Base-by-base conservation (phyloP, 2,888 invertebrate species). In the Drosophila helvetica region DNA sequence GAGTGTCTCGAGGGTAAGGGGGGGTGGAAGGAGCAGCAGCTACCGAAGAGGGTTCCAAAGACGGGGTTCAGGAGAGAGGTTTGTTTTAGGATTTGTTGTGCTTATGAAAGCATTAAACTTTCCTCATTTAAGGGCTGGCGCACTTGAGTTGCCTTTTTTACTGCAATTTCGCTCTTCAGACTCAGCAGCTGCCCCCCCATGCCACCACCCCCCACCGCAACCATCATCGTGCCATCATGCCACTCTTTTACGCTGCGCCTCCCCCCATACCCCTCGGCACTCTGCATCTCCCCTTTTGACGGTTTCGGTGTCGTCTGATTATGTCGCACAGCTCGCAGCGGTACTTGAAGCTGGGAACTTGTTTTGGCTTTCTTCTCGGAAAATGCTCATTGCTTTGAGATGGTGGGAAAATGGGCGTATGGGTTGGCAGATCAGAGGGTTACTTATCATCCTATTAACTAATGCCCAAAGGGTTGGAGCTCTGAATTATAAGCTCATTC, bases 31-130 rank as follows among this genome's bases (percentile, higher is more conserved):
- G 10, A 27, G 38, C 22, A 8, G 22, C 12, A 25, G 42, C 67
- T 6, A 1, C 64, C 43, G 30, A 12, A 30, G 53, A 27, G 66
- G 43, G 43, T 19, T 46, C 53, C 18, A 9, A 42, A 42, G 17
- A 43, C 58, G 47, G 17, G 47, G 38, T 61, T 15, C 38, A 15
- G 51, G 25, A 18, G 45, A 33, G 52, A 52, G 57, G 59, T 57
- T 84, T 84, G 85, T 81, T 85, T 86, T 75, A 75, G 87, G 87
- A 88, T 88, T 84, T 84, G 84, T 84, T 85, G 89, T 88, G 87
- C 89, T 85, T 85, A 85, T 85, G 88, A 85, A 85, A 86, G 82
- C 87, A 88, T 86, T 86, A 88, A 88, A 86, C 87, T 86, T 86
- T 88, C 89, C 85, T 86, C 88, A 86, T 86, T 86, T 86, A 82